Evolutionary conservation across 2,797 vertebrate species (phyloP).

Genomic region (Glyptemys insculpta): DNA sequence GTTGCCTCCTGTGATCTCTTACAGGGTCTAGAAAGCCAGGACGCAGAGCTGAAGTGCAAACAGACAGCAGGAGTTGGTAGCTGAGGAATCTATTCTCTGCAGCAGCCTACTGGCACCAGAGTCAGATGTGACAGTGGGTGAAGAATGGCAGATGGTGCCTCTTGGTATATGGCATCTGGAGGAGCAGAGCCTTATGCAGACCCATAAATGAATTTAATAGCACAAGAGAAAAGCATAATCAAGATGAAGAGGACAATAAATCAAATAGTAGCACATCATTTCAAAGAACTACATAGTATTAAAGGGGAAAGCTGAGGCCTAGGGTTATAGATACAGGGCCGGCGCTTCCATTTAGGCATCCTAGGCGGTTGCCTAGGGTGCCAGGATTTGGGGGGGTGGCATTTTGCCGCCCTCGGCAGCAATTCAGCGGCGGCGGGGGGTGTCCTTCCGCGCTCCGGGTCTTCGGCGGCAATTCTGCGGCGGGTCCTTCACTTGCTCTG

Average conservation of each 20-base stretch:
- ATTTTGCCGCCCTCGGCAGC: too few species aligned
- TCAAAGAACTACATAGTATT: conserved; percentile 41
- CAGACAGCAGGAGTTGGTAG: neutral
- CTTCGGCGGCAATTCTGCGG: too few species aligned
- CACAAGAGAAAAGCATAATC: neutral
- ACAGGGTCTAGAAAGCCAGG: neutral
- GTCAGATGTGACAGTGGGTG: neutral
- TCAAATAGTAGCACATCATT: conserved; percentile 34
- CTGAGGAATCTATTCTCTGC: neutral
- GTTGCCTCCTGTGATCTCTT: neutral
- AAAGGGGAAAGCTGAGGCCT: neutral
- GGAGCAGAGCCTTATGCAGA: neutral
- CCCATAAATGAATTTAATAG: neutral
- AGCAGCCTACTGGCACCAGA: neutral
- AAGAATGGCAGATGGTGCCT: neutral
- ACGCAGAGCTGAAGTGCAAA: neutral
- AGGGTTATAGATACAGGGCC: neutral
- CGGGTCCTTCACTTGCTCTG: too few species aligned
- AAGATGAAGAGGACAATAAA: conserved; percentile 17
- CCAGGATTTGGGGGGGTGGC: too few species aligned
- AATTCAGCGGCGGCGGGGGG: too few species aligned
- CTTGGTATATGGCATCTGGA: neutral
- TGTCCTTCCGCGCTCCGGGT: too few species aligned
- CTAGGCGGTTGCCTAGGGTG: too few species aligned
- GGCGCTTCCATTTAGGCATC: too few species aligned